A percentile compares a stretch with the other conserved stretches of the same genome.
These are phyloP conservation scores for Indri indri DNA, from an alignment of 2,113 vertebrate genomes.

Conservation along the genomic window DNA sequence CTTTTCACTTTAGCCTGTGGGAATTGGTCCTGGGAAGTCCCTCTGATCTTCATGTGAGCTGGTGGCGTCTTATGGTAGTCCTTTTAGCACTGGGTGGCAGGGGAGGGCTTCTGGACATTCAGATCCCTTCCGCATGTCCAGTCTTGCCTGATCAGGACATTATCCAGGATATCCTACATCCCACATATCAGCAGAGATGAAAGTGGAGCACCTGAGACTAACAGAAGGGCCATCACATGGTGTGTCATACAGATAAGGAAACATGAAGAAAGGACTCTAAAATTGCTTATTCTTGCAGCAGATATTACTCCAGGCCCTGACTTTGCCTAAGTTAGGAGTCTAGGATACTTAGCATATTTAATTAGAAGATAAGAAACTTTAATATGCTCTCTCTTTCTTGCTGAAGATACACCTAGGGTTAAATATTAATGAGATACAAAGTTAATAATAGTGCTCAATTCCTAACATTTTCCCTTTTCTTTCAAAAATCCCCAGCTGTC, in stretches of 20 bases:
- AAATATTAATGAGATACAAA: slow-evolving; percentile 56
- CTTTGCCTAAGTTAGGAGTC: neutral
- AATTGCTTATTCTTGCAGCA: neutral
- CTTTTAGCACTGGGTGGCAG: neutral
- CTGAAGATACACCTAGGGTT: slow-evolving; percentile 25
- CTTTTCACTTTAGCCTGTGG: neutral
- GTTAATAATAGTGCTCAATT: slow-evolving; percentile 59
- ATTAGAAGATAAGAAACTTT: neutral
- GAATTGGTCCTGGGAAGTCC: neutral
- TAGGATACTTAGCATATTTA: slow-evolving; percentile 4
- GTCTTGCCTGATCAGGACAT: neutral
- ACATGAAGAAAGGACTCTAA: neutral
- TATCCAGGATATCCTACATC: neutral
- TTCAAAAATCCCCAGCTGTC: neutral
- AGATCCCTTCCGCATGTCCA: neutral
- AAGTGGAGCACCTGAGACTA: neutral
- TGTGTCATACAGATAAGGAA: neutral
- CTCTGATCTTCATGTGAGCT: neutral
- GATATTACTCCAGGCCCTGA: neutral
- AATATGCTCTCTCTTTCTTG: slow-evolving; percentile 30
- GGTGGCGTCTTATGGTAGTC: neutral
- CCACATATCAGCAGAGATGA: neutral
- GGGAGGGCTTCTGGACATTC: neutral
- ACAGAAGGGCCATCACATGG: neutral
- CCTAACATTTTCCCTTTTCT: neutral